Evolutionary conservation across 2,113 vertebrate species (phyloP).

Genomic region (Limanda limanda): DNA sequence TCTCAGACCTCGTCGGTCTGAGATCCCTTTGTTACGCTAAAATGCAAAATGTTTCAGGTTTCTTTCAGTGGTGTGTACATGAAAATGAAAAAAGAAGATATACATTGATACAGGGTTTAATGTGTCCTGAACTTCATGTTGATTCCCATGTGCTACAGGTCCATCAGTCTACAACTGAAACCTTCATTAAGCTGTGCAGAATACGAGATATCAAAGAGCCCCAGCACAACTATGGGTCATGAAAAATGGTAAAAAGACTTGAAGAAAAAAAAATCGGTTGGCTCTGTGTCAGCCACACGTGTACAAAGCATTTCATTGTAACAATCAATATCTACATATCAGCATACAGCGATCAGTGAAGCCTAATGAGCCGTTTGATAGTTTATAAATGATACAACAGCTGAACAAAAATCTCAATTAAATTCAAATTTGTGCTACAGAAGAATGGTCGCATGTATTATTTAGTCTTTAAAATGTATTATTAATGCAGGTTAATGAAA

Average conservation of each 20-base stretch:
- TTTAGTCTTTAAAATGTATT: conserved; percentile 64
- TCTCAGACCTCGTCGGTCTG: no score
- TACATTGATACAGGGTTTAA: no score
- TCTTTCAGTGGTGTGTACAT: no score
- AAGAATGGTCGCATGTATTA: conserved; percentile 53
- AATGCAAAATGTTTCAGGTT: no score
- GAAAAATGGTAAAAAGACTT: background rate
- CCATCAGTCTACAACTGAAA: conserved; percentile 9
- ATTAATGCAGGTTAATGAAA: conserved; percentile 72
- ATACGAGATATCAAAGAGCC: background rate
- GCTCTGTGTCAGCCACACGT: background rate
- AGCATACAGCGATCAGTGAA: conserved; percentile 13
- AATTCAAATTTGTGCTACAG: conserved; percentile 54
- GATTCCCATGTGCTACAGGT: background rate
- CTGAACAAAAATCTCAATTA: conserved; percentile 58
- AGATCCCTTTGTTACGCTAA: no score
- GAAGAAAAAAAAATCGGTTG: background rate
- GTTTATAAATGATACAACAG: conserved; percentile 58
- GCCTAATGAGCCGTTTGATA: conserved; percentile 40
- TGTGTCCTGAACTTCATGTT: no score
- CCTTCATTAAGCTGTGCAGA: conserved; percentile 8
- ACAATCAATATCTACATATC: conserved; percentile 17
- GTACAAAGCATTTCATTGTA: conserved; percentile 14
- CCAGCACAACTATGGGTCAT: conserved; percentile 1
- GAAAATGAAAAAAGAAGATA: no score